Evolutionary conservation across 2,113 vertebrate genomes (phyloP), one percentile per base, ranked within the genome.

Genomic region (Boulengeromyrus knoepffleri): DNA sequence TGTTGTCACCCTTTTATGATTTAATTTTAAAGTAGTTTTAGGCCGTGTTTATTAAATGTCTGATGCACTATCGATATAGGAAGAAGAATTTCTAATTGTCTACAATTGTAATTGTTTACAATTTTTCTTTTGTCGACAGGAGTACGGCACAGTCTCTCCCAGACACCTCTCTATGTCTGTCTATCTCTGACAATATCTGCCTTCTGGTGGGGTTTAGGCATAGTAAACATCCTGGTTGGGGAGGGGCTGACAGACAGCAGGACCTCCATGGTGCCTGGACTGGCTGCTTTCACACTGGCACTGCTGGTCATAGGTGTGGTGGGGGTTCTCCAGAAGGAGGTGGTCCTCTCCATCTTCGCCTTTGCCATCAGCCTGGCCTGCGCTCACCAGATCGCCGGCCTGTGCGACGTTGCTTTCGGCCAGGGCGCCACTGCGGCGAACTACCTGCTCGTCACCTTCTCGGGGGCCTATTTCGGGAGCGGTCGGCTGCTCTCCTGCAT

Each of bases 151-250:
- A 95, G 92, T 91, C 91, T 92, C 86, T 93, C 95, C 89, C 93
- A 93, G 0, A 88, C 91, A 80, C 93, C 92, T 12, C 88, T 98
- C 24, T 96, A 96, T 89, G 92, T 95, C 15, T 70, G 91, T 46
- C 92, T 98, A 87, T 97, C 95, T 93, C 94, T 98, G 93, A 97
- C 96, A 0, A 58, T 97, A 70, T 97, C 97, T 0, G 95, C 93
- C 5, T 93, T 97, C 88, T 98, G 97, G 97, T 96, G 95, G 0
- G 94, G 96, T 62, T 96, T 96, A 0, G 97, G 97, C 85, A 92
- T 96, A 66, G 92, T 97, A 74, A 92, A 96, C 66, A 93, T 97
- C 90, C 94, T 98, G 92, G 90, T 84, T 0, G 97, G 97, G 5
- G 95, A 96, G 90, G 91, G 92, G 0, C 0, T 46, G 0, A 92